phyloP scores from a whole-genome alignment of 2,888 invertebrate species.

The Volucella inanis region DNA sequence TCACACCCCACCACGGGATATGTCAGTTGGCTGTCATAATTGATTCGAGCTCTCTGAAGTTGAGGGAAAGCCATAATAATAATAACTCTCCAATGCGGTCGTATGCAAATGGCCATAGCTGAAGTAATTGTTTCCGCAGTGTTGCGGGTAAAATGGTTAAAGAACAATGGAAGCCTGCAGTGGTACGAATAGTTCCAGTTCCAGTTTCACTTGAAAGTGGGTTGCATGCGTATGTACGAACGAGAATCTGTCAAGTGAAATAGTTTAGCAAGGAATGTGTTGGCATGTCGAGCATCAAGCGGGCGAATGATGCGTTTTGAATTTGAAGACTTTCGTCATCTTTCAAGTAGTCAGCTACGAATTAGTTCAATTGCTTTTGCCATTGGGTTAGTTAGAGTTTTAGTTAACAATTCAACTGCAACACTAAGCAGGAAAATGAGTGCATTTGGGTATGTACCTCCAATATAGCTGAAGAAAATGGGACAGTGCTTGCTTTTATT shows the following conservation, averaged over 20 bases:
- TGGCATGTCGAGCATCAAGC: neutral
- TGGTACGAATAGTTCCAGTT: neutral
- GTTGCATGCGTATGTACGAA: constrained; percentile 29
- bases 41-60: constrained; percentile 66
- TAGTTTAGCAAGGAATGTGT: neutral
- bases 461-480: too few relatives aligned
- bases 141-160: constrained; percentile 52
- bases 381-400: neutral
- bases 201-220: constrained; percentile 31
- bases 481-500: too few relatives aligned
- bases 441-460: too few relatives aligned
- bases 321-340: constrained; percentile 1
- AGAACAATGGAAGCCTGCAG: constrained; percentile 45
- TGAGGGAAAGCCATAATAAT: constrained; percentile 51
- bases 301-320: too few relatives aligned
- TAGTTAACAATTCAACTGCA: too few relatives aligned
- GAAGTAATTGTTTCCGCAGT: constrained; percentile 67
- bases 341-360: constrained; percentile 1
- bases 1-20: constrained; percentile 57
- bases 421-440: too few relatives aligned
- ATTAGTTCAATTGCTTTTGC: neutral
- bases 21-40: constrained; percentile 73
- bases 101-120: constrained; percentile 58
- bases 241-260: constrained; percentile 32
- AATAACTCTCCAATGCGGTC: constrained; percentile 56